A percentile compares a stretch with the other conserved stretches of the same genome.
Conservation (phyloP, 2,113 vertebrate species). For the Carollia perspicillata region DNA sequence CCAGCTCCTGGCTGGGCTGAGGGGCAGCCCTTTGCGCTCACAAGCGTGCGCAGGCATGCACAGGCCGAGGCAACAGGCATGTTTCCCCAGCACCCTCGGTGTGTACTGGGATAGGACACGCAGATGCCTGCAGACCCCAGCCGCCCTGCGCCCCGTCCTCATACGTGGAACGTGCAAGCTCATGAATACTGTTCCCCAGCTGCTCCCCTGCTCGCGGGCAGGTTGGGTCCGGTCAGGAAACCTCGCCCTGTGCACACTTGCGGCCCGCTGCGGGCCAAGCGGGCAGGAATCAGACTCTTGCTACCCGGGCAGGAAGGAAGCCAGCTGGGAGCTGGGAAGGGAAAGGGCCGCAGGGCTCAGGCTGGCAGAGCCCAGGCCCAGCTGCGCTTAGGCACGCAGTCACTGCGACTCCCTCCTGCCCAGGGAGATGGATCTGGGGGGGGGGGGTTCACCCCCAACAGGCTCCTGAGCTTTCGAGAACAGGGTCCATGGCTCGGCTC, state of each 20-base stretch:
- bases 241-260: background rate
- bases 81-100: background rate
- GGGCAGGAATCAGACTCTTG: background rate
- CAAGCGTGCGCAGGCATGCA: background rate
- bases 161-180: background rate
- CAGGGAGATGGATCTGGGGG: background rate
- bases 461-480: background rate
- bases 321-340: background rate
- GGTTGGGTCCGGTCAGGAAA: background rate
- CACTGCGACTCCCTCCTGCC: background rate
- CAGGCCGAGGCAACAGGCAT: background rate
- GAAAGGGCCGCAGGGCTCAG: background rate
- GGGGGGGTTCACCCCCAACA: background rate
- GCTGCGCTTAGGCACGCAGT: background rate
- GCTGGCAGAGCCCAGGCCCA: background rate
- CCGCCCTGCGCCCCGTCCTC: background rate
- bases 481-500: background rate
- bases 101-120: background rate
- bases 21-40: background rate
- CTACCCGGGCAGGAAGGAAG: background rate
- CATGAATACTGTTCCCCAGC: background rate
- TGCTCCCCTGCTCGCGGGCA: background rate
- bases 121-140: background rate
- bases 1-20: background rate
- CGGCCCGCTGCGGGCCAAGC: background rate